These are phyloP conservation scores for Phaenicophaeus curvirostris DNA, from an alignment of 2,797 vertebrate species.

Conservation along the genomic window DNA sequence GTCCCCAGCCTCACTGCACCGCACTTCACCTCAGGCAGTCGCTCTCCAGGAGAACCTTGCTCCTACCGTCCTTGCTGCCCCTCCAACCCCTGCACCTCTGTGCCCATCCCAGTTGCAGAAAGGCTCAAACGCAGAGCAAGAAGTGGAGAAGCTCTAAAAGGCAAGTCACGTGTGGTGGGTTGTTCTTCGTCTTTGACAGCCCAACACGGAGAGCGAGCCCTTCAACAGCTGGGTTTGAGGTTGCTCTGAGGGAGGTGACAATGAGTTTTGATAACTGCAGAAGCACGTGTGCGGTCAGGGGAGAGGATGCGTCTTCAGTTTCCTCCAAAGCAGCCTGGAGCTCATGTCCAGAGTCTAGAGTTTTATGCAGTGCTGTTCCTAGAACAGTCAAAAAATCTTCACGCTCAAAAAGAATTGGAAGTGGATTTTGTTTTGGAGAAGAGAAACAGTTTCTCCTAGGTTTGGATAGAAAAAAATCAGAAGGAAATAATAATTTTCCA, in stretches of 20 bases:
- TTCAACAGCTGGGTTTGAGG: not conserved
- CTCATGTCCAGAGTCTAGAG: not conserved
- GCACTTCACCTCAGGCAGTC: not conserved
- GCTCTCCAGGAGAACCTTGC: not conserved
- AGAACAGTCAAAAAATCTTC: not conserved
- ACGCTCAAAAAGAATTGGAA: not conserved
- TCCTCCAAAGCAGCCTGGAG: not conserved
- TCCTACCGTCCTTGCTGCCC: not conserved
- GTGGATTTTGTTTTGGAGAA: not conserved
- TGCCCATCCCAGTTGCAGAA: not conserved
- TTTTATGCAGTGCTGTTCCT: not conserved
- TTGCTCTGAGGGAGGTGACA: not conserved
- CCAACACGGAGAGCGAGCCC: not conserved
- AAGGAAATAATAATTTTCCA: not conserved
- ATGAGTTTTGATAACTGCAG: not conserved
- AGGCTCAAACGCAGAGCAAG: not conserved
- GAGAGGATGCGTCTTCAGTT: not conserved
- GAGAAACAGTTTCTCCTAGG: not conserved
- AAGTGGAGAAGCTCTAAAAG: not conserved
- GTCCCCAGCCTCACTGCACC: not conserved
- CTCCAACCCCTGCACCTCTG: not conserved
- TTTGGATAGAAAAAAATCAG: not conserved
- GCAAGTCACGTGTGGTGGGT: rapidly evolving
- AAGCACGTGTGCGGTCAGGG: not conserved
- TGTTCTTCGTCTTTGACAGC: not conserved